Evolutionary conservation across 2,113 vertebrate species (phyloP).

Genomic region (Lepus europaeus): DNA sequence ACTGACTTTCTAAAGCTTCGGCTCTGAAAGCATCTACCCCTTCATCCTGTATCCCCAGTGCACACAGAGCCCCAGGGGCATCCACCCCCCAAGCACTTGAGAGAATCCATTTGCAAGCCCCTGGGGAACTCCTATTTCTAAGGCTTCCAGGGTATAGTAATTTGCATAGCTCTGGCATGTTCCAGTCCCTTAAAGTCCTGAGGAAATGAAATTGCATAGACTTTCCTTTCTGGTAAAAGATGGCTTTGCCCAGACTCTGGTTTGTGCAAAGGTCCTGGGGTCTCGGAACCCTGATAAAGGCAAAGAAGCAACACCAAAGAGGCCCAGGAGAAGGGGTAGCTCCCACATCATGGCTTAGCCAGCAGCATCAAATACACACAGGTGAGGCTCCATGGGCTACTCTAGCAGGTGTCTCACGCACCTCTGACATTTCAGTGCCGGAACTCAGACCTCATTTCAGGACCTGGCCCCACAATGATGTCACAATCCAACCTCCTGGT

Average conservation of each 20-base stretch:
- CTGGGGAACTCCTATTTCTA: background rate
- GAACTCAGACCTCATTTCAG: background rate
- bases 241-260: background rate
- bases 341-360: accelerated
- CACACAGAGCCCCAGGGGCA: accelerated
- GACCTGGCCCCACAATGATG: background rate
- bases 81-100: background rate
- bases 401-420: no score
- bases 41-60: no score
- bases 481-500: background rate
- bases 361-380: background rate
- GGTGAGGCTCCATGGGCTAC: accelerated
- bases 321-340: no score
- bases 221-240: background rate
- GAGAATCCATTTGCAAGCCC: background rate
- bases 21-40: background rate
- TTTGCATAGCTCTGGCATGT: background rate
- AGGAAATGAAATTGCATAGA: no score
- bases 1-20: background rate
- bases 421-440: background rate
- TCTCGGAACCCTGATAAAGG: background rate
- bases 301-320: background rate
- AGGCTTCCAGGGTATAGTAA: background rate
- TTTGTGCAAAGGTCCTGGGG: background rate
- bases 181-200: no score